phyloP scores from a whole-genome alignment of 2,888 invertebrate species.

The Lepidocyrtinus sp. region DNA sequence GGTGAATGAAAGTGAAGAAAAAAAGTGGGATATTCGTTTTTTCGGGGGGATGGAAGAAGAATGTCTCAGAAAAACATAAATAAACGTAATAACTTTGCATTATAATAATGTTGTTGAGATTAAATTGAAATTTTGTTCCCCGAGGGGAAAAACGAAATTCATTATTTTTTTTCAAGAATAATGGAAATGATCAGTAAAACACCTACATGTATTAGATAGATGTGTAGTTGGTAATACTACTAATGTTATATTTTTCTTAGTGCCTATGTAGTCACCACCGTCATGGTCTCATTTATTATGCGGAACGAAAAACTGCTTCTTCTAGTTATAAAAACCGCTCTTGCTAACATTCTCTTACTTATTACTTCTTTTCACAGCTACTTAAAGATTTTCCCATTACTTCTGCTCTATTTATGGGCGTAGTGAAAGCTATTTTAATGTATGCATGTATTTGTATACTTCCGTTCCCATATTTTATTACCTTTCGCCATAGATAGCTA shows the following conservation, averaged over 20 bases:
- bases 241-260: not conserved
- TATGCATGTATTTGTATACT: slow-evolving; percentile 26
- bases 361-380: slow-evolving; percentile 52
- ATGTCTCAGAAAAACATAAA: not conserved
- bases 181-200: too few species aligned
- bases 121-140: slow-evolving; percentile 50
- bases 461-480: slow-evolving; percentile 25
- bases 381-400: slow-evolving; percentile 51
- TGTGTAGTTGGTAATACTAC: not conserved
- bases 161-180: slow-evolving; percentile 35
- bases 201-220: slow-evolving; percentile 2
- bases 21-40: slow-evolving; percentile 5
- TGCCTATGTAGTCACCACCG: not conserved
- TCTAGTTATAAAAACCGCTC: slow-evolving; percentile 40
- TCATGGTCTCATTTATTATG: slow-evolving; percentile 52
- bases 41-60: not conserved
- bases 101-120: slow-evolving; percentile 51
- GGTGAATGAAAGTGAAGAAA: slow-evolving; percentile 29
- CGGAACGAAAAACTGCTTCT: slow-evolving; percentile 40
- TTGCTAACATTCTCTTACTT: slow-evolving; percentile 38
- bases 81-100: slow-evolving; percentile 45
- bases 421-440: slow-evolving; percentile 23
- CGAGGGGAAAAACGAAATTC: slow-evolving; percentile 34
- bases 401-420: slow-evolving; percentile 55
- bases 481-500: slow-evolving; percentile 27